Base-by-base conservation (phyloP, 2,888 invertebrate genomes). In the Protophormia terraenovae region DNA sequence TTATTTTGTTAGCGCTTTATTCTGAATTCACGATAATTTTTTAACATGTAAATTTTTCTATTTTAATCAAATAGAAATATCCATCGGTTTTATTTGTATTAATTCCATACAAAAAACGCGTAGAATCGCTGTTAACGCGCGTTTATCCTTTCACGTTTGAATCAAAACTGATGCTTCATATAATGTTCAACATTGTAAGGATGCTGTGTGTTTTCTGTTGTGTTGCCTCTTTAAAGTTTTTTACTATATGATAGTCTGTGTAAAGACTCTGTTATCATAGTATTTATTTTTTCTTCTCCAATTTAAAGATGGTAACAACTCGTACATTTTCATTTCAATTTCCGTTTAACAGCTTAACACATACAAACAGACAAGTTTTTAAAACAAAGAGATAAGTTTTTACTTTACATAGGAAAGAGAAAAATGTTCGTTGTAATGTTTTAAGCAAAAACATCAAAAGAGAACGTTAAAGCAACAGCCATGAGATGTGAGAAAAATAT, bases 161-260 rank as follows among this genome's bases (percentile, higher is more conserved):
- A 81, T 73, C 62, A 81, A 84, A 84, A 84, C 84, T 84, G 77
- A 84, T 75, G 77, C 73, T 81, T 73, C 16, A 81, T 69, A 41
- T 62, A 64, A 73, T 69, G 53, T 47, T 55, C 38, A 81, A 73
- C 55, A 78, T 69, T 73, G 62, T 55, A 47, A 81, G 55, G 81
- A 81, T 78, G 84, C 84, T 84, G 83, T 66, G 14, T 50, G 24
- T 32, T 24, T 64, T 41, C 24, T 62, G 47, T 47, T 22, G 19
- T 55, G 1, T 4, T 50, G 16, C 14, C 29, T 64, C 24, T 8
- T 27, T 47, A 16, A n/a, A n/a, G n/a, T 2, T 19, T 35, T 19
- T 7, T 72, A 5, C n/a, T n/a, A 0, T 16, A 14, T 16, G 8
- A 53, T 29, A 38, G 47, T 24, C 4, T 3, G 47, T 19, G 27